Conservation (phyloP, 2,113 vertebrate genomes). For the Nesospiza acunhae region DNA sequence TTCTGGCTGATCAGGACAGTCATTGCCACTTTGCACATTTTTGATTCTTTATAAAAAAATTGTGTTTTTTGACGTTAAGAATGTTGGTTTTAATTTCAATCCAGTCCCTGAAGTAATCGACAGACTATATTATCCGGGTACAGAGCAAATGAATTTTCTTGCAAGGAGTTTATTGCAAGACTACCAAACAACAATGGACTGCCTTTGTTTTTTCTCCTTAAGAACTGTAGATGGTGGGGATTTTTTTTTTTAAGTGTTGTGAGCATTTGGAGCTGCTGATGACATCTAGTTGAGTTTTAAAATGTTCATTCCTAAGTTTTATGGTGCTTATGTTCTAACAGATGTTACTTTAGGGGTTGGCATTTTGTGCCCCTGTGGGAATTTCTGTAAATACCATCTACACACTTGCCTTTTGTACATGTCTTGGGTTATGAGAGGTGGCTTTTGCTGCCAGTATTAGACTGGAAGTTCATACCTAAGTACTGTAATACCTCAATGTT, state of each 20-base stretch:
- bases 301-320: conserved; percentile 80
- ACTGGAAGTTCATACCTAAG: conserved; percentile 99
- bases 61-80: conserved; percentile 96
- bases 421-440: conserved; percentile 87
- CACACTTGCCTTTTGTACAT: conserved; percentile 92
- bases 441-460: conserved; percentile 92
- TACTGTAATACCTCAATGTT: conserved; percentile 99
- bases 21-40: conserved; percentile 87
- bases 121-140: conserved; percentile 62
- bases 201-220: conserved; percentile 54
- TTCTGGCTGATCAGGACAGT: conserved; percentile 73
- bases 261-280: conserved; percentile 77
- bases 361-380: conserved; percentile 76
- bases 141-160: conserved; percentile 68
- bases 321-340: conserved; percentile 91
- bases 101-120: conserved; percentile 79
- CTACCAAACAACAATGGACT: conserved; percentile 58
- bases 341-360: conserved; percentile 87
- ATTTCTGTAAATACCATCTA: conserved; percentile 97
- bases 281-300: conserved; percentile 75
- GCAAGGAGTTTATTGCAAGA: conserved; percentile 59
- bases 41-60: conserved; percentile 77
- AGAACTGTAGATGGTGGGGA: conserved; percentile 64
- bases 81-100: conserved; percentile 98
- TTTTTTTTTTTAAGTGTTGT: conserved; percentile 58